Percentiles rank a stretch among this genome's conserved stretches.
phyloP scores from a whole-genome alignment of 1,140 invertebrate genomes.

The Ruditapes philippinarum region DNA sequence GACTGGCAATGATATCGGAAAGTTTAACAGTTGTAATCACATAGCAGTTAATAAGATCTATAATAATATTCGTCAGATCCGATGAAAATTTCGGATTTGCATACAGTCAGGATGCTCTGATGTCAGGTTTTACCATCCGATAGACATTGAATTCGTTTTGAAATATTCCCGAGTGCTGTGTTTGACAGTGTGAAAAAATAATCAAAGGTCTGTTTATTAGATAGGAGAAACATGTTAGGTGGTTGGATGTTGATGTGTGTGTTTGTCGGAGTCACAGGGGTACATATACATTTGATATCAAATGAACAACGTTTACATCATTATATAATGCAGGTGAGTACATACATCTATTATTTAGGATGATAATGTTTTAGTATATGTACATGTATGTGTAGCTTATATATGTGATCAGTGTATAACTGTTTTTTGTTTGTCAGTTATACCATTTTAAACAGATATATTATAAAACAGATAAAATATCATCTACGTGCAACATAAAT shows the following conservation, averaged over 20 bases:
- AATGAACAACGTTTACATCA: conserved; percentile 30
- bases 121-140: neutral
- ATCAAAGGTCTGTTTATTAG: neutral
- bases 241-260: conserved; percentile 7
- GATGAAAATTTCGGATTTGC: neutral
- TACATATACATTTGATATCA: conserved; percentile 1
- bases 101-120: neutral
- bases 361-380: no score
- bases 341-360: no score
- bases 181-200: conserved; percentile 17
- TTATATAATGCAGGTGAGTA: conserved; percentile 8
- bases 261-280: neutral
- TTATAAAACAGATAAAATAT: no score
- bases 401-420: no score
- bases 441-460: no score
- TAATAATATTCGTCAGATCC: neutral
- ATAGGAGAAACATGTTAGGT: neutral
- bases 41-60: neutral
- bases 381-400: no score
- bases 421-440: no score
- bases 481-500: no score
- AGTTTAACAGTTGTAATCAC: neutral
- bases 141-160: neutral
- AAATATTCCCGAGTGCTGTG: conserved; percentile 9
- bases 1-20: conserved; percentile 8